These are phyloP conservation scores for Felis chaus DNA, from an alignment of 2,113 vertebrate species.

Conservation along the genomic window DNA sequence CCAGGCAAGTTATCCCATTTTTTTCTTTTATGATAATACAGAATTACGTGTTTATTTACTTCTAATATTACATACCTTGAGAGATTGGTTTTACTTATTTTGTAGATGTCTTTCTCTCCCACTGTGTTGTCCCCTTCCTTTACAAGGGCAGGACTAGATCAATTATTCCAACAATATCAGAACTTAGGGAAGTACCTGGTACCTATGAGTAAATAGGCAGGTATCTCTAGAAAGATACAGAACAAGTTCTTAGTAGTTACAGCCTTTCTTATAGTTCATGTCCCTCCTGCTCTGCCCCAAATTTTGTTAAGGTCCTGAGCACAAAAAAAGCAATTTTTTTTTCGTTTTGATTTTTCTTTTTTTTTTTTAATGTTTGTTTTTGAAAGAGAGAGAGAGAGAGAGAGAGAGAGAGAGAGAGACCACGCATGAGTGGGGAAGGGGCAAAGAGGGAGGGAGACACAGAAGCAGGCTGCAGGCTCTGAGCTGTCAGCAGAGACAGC, in stretches of 20 bases:
- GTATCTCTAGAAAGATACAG: not conserved
- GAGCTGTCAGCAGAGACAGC: no score
- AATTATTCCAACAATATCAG: not conserved
- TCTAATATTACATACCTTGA: not conserved
- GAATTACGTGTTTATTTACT: not conserved
- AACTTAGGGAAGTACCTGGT: not conserved
- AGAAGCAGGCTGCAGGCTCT: no score
- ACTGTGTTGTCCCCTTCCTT: not conserved
- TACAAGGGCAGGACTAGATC: not conserved
- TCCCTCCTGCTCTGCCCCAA: not conserved
- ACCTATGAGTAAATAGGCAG: not conserved
- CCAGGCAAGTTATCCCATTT: not conserved
- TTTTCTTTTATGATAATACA: not conserved
- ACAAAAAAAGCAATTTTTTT: not conserved
- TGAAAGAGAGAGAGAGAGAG: no score
- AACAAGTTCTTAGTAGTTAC: not conserved
- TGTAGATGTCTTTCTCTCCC: not conserved
- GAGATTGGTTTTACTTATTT: constrained; percentile 4
- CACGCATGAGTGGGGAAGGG: no score
- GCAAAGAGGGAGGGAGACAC: no score
- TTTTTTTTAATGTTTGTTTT: no score
- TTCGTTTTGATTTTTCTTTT: not conserved
- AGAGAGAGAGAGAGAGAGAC: no score
- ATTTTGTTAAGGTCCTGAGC: not conserved
- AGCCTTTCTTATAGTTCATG: not conserved